phyloP scores from a whole-genome alignment of 1,140 invertebrate genomes.

The Lutraria rhynchaena region DNA sequence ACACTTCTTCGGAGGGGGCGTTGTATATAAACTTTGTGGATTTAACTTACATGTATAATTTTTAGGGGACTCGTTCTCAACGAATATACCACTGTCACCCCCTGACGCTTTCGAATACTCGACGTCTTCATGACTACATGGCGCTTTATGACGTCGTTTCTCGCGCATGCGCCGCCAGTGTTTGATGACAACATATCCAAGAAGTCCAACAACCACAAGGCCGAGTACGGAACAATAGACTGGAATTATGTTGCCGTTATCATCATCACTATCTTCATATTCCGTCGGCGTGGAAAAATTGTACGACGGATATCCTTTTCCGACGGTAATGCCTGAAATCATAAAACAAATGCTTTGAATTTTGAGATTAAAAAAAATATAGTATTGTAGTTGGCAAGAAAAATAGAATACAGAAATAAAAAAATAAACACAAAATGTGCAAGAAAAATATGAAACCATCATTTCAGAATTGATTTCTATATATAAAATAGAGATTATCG shows the following conservation, averaged over 20 bases:
- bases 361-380: no score
- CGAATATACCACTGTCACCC: conserved; percentile 74
- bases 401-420: no score
- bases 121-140: conserved; percentile 73
- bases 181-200: conserved; percentile 78
- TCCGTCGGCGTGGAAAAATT: conserved; percentile 46
- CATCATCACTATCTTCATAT: conserved; percentile 58
- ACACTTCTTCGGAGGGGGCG: no score
- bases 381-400: no score
- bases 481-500: no score
- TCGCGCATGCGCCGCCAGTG: conserved; percentile 72
- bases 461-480: no score
- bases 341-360: not conserved
- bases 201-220: conserved; percentile 76
- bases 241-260: conserved; percentile 74
- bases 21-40: no score
- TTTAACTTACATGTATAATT: conserved; percentile 65
- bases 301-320: not conserved
- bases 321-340: conserved; percentile 50
- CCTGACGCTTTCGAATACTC: conserved; percentile 75
- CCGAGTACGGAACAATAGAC: conserved; percentile 79
- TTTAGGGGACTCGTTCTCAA: conserved; percentile 67
- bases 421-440: no score
- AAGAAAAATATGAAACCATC: no score
- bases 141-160: conserved; percentile 67